Evolutionary conservation across 2,113 vertebrate genomes (phyloP), one percentile per base, ranked within the genome.

Genomic region (Anarhynchus alexandrinus): DNA sequence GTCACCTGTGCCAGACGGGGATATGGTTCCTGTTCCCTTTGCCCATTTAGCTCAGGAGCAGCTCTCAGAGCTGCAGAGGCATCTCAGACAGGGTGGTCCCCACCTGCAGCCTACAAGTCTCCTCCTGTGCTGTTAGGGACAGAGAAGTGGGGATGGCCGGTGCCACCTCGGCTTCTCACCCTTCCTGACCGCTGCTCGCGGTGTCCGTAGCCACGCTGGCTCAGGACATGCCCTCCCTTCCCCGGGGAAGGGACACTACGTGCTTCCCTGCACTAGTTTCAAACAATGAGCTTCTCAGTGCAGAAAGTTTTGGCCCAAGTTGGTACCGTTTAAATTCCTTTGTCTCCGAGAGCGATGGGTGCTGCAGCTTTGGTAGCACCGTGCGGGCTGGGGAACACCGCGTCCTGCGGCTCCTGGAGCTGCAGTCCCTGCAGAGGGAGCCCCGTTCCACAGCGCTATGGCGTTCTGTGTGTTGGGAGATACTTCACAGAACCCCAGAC

Each of bases 91-190:
- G 26, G 10, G 4, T n/a, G 42, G 4, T 72, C 4, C 9, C 20
- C 80, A 38, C 2, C 67, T 67, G 22, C 62, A 77, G 49, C 47
- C 36, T 55, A 18, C 52, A 38, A 18, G 17, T 16, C 26, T 51
- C 52, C 26, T 54, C 27, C 76, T 62, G 82, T 36, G 22, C 18
- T 43, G 0, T 1, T 29, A 16, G 51, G 43, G 51, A 62, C 55
- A 49, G 15, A 8, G 4, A 71, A 47, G 16, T 0, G 16, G 0
- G 2, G 19, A 40, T 59, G 27, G 17, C 40, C 62, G 17, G 0
- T 6, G 34, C 15, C 76, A 80, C 76, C 58, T 55, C 42, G 58
- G 23, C n/a, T 88, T 55, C 76, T 32, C 51, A 76, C 14, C 38
- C n/a, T 23, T 82, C 49, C 85, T 43, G 15, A 30, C 36, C 19